Conservation (phyloP, 2,113 vertebrate species). For the Felis catus region F.catus_Fca126_mat1.0 CM031419.1:210975501-210976000, state of each 20-base stretch:
- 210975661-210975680: neutral
- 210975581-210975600: neutral
- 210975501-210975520: neutral
- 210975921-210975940: neutral
- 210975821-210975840: neutral
- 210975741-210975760: neutral
- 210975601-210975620: neutral
- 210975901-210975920: neutral
- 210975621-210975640: neutral
- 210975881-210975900: neutral
- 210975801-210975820: neutral
- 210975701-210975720: neutral
- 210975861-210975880: neutral
- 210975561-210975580: neutral
- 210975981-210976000: neutral
- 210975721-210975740: neutral
- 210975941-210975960: neutral
- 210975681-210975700: neutral
- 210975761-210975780: neutral
- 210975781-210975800: neutral
- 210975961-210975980: neutral
- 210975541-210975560: neutral
- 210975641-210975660: neutral
- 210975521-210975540: neutral
- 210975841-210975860: neutral